Evolutionary conservation across 2,888 invertebrate species (phyloP).

Genomic region (Microctonus aethiopoides): DNA sequence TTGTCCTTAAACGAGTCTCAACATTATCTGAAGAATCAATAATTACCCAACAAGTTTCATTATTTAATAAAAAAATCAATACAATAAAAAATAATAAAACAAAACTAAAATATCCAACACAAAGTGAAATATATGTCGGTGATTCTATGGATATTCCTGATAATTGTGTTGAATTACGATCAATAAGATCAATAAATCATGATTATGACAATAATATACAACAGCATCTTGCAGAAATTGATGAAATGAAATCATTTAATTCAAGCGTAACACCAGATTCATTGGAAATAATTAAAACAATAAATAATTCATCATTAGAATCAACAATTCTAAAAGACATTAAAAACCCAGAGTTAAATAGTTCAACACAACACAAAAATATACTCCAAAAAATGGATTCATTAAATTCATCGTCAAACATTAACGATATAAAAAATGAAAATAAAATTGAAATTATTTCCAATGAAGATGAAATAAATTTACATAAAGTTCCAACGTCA

Average conservation of each 20-base stretch:
- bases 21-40: constrained; percentile 56
- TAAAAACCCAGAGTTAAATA: no score
- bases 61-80: constrained; percentile 52
- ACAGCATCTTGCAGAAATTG: background rate
- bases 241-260: constrained; percentile 40
- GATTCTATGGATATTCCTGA: constrained; percentile 58
- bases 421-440: background rate
- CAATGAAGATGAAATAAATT: constrained; percentile 43
- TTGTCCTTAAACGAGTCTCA: constrained; percentile 52
- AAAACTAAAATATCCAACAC: constrained; percentile 36
- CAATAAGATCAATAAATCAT: constrained; percentile 58
- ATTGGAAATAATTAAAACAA: constrained; percentile 48
- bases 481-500: constrained; percentile 61
- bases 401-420: background rate
- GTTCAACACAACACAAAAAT: no score
- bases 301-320: background rate
- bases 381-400: no score
- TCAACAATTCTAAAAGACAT: no score
- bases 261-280: constrained; percentile 60
- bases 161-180: constrained; percentile 57
- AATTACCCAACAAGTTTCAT: constrained; percentile 55
- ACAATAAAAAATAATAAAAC: constrained; percentile 29
- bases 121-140: constrained; percentile 61
- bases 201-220: constrained; percentile 46
- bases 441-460: constrained; percentile 52